Evolutionary conservation across 2,797 vertebrate genomes (phyloP).

Genomic region (Loriculus beryllinus): DNA sequence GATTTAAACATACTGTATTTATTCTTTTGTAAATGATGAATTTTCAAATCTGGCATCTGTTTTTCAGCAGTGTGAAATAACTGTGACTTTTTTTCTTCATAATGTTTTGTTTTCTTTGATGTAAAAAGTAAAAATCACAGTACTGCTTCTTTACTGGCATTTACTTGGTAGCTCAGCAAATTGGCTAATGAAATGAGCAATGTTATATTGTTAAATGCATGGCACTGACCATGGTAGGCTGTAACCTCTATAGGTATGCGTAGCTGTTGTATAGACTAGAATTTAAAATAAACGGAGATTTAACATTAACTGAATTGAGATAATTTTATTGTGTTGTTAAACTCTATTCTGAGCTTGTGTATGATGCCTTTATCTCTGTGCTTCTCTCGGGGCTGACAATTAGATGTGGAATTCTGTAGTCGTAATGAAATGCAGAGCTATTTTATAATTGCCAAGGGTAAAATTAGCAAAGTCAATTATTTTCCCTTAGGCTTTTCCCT

Average conservation of each 20-base stretch:
- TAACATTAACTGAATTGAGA: constrained; percentile 41
- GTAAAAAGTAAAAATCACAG: constrained; percentile 33
- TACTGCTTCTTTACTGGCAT: constrained; percentile 4
- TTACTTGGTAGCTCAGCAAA: not conserved
- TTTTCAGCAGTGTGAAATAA: constrained; percentile 62
- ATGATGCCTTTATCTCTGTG: constrained; percentile 64
- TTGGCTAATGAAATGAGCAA: not conserved
- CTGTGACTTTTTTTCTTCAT: constrained; percentile 57
- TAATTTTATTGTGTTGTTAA: constrained; percentile 61
- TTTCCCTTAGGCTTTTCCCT: constrained; percentile 79
- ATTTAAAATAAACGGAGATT: constrained; percentile 6
- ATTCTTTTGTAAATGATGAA: constrained; percentile 65
- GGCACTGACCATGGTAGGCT: not conserved
- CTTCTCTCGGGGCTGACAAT: constrained; percentile 71
- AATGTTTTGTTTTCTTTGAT: constrained; percentile 59
- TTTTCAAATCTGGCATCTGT: constrained; percentile 63
- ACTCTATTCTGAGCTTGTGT: constrained; percentile 63
- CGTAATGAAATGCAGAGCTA: constrained; percentile 78
- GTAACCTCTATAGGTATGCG: not conserved
- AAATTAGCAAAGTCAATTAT: constrained; percentile 84
- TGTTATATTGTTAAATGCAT: rapidly evolving
- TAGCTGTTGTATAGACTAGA: not conserved
- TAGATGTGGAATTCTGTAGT: constrained; percentile 73
- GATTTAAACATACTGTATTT: constrained; percentile 68
- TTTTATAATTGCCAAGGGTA: constrained; percentile 80